Percentiles rank a stretch among this genome's conserved stretches.
phyloP scores from a whole-genome alignment of 2,797 vertebrate species.

The Coluber constrictor region DNA sequence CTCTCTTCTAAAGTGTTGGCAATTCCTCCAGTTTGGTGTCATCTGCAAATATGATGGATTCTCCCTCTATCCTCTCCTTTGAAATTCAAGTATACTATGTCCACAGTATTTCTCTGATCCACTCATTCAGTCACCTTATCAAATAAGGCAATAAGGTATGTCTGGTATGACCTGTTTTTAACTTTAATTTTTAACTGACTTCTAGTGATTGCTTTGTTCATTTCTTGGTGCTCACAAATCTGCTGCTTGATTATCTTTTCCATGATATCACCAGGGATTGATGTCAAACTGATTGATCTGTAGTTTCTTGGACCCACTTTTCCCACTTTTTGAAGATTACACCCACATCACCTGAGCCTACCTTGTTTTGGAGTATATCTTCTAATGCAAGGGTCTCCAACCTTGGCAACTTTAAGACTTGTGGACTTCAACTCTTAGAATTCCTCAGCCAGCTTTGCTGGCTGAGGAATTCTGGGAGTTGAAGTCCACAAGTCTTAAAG shows the following conservation, averaged over 20 bases:
- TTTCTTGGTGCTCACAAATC: not conserved
- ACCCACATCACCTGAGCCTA: not conserved
- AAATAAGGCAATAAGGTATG: not conserved
- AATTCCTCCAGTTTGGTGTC: not conserved
- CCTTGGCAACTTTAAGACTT: too few species aligned
- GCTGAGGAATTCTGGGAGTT: too few species aligned
- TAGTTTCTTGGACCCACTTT: not conserved
- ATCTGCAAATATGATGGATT: not conserved
- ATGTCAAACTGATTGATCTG: not conserved
- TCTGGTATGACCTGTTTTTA: not conserved
- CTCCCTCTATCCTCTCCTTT: not conserved
- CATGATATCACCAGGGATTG: not conserved
- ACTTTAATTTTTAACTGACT: not conserved
- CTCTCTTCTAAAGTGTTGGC: not conserved
- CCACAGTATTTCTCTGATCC: not conserved
- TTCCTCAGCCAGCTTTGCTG: too few species aligned
- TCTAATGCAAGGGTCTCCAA: not conserved
- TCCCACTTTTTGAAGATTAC: not conserved
- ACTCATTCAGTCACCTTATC: not conserved
- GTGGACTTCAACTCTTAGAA: too few species aligned
- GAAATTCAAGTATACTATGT: not conserved
- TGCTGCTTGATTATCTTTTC: not conserved
- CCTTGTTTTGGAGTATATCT: not conserved
- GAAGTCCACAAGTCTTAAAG: too few species aligned
- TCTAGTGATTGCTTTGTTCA: not conserved